Conservation (phyloP, 2,113 vertebrate genomes). For the Coptodon rendalli region DNA sequence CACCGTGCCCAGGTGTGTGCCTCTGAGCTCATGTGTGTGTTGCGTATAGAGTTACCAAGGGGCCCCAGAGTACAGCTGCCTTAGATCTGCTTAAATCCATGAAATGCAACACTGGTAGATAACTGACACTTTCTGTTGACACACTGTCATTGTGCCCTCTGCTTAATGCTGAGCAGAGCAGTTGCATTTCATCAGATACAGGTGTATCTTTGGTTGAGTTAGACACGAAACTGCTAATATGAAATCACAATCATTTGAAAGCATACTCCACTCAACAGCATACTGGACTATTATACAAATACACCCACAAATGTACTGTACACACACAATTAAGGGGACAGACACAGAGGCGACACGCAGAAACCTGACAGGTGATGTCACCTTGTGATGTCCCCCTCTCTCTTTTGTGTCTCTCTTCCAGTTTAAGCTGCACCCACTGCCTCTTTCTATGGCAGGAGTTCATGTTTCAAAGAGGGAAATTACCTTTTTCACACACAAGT, state of each 20-base stretch:
- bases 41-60: constrained; percentile 39
- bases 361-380: constrained; percentile 44
- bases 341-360: constrained; percentile 17
- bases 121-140: constrained; percentile 39
- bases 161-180: neutral
- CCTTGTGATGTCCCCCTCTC: constrained; percentile 16
- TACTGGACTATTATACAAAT: neutral
- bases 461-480: constrained; percentile 36
- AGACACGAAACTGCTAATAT: neutral
- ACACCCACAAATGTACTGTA: neutral
- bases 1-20: constrained; percentile 47
- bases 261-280: rapidly evolving
- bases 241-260: neutral
- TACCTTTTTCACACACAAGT: constrained; percentile 8
- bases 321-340: neutral
- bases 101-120: constrained; percentile 24
- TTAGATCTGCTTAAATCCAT: constrained; percentile 43
- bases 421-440: neutral
- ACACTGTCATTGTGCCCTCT: constrained; percentile 4
- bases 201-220: neutral
- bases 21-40: neutral
- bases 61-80: constrained; percentile 41
- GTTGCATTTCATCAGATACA: neutral
- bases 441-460: neutral
- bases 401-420: neutral